These are phyloP conservation scores for Marasmarcha lunaedactyla DNA, from an alignment of 2,888 invertebrate species.

Conservation along the genomic window DNA sequence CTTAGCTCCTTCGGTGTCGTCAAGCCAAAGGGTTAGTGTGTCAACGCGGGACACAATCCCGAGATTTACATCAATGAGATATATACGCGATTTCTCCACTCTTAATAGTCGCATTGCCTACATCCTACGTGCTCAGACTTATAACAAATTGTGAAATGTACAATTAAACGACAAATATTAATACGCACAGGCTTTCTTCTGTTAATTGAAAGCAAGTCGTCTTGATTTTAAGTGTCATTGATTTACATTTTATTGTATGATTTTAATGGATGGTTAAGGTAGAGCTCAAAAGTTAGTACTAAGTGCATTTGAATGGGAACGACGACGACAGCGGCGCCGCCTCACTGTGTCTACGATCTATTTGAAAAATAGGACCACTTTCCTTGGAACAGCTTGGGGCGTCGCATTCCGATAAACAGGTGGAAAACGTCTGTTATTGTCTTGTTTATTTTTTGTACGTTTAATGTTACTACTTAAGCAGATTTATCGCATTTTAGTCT, in stretches of 20 bases:
- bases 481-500: no score
- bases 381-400: slow-evolving; percentile 38
- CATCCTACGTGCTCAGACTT: slow-evolving; percentile 36
- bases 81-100: slow-evolving; percentile 52
- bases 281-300: slow-evolving; percentile 12
- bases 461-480: no score
- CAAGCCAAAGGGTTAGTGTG: slow-evolving; percentile 49
- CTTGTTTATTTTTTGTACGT: no score
- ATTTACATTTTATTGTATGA: slow-evolving; percentile 15
- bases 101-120: slow-evolving; percentile 36
- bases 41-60: slow-evolving; percentile 32
- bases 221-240: neutral
- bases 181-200: no score
- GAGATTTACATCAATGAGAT: slow-evolving; percentile 55
- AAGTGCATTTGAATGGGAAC: slow-evolving; percentile 14
- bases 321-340: slow-evolving; percentile 10
- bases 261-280: slow-evolving; percentile 14
- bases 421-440: slow-evolving; percentile 27
- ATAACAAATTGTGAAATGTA: slow-evolving; percentile 24
- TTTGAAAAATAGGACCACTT: slow-evolving; percentile 53
- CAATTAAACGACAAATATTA: slow-evolving; percentile 13
- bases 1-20: slow-evolving; percentile 22
- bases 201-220: no score
- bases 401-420: slow-evolving; percentile 38
- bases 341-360: slow-evolving; percentile 10